Conservation (phyloP, 2,113 vertebrate species). For the Cynoglossus semilaevis region DNA sequence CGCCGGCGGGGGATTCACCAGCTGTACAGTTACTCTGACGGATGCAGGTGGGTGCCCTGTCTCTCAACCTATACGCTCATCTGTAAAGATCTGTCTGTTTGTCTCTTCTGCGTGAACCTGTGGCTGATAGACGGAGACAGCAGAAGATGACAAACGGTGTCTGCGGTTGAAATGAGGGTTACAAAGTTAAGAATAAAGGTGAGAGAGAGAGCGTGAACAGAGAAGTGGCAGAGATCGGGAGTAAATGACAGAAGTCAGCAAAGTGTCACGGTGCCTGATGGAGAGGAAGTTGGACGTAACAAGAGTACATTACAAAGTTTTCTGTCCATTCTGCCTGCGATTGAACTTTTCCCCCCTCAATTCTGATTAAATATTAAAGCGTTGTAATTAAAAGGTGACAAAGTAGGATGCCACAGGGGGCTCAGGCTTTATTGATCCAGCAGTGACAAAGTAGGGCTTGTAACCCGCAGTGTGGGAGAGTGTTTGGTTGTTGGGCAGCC, state of each 20-base stretch:
- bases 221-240: constrained; percentile 9
- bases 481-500: background rate
- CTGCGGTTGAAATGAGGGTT: constrained; percentile 24
- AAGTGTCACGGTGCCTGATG: background rate
- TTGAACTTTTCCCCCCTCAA: constrained; percentile 51
- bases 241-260: background rate
- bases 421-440: constrained; percentile 64
- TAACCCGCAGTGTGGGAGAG: background rate
- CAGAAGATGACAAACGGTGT: constrained; percentile 24
- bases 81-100: constrained; percentile 49
- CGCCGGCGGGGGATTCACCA: constrained; percentile 43
- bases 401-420: constrained; percentile 52
- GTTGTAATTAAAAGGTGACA: constrained; percentile 74
- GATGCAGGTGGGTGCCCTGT: constrained; percentile 49
- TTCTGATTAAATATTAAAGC: constrained; percentile 76
- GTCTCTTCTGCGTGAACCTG: constrained; percentile 44
- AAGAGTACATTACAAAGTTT: constrained; percentile 41
- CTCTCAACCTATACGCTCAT: constrained; percentile 42
- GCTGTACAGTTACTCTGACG: constrained; percentile 52
- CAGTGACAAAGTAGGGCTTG: constrained; percentile 54
- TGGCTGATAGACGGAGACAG: constrained; percentile 27
- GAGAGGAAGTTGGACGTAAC: constrained; percentile 22
- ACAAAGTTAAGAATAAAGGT: constrained; percentile 33
- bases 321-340: constrained; percentile 24
- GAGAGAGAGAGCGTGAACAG: constrained; percentile 18